These are phyloP conservation scores for Drosophila sechellia DNA, from an alignment of 1,140 invertebrate species.

Conservation along the genomic window DNA sequence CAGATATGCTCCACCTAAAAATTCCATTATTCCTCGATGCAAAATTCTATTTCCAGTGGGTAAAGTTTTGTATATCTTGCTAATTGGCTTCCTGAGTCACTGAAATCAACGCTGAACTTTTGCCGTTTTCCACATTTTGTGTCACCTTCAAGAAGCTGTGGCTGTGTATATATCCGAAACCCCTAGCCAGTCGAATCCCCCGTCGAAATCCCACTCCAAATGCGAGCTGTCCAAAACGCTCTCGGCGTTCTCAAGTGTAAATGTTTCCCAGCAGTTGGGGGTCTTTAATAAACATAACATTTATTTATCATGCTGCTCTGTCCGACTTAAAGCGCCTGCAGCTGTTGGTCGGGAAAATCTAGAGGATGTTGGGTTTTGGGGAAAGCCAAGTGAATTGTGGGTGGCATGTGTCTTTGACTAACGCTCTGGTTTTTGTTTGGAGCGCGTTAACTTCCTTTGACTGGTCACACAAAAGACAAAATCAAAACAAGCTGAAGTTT, in stretches of 20 bases:
- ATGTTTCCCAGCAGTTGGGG: constrained; percentile 46
- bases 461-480: constrained; percentile 50
- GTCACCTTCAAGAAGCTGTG: constrained; percentile 24
- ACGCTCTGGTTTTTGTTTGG: constrained; percentile 36
- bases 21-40: neutral
- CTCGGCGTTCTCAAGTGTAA: constrained; percentile 48
- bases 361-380: neutral
- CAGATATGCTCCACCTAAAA: neutral
- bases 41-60: constrained; percentile 3
- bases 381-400: neutral
- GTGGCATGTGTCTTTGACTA: constrained; percentile 37
- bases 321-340: constrained; percentile 21
- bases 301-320: constrained; percentile 40
- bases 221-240: constrained; percentile 25
- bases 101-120: constrained; percentile 18
- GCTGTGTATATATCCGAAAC: neutral
- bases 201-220: constrained; percentile 4
- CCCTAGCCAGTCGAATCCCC: neutral
- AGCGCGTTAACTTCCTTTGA: constrained; percentile 60
- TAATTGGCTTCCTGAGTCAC: constrained; percentile 35
- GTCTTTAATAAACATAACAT: constrained; percentile 75
- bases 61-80: constrained; percentile 16
- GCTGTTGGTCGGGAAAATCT: constrained; percentile 11
- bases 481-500: constrained; percentile 37
- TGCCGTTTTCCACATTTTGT: constrained; percentile 9